phyloP scores from a whole-genome alignment of 2,888 invertebrate species.

The Melieria omissa region DNA sequence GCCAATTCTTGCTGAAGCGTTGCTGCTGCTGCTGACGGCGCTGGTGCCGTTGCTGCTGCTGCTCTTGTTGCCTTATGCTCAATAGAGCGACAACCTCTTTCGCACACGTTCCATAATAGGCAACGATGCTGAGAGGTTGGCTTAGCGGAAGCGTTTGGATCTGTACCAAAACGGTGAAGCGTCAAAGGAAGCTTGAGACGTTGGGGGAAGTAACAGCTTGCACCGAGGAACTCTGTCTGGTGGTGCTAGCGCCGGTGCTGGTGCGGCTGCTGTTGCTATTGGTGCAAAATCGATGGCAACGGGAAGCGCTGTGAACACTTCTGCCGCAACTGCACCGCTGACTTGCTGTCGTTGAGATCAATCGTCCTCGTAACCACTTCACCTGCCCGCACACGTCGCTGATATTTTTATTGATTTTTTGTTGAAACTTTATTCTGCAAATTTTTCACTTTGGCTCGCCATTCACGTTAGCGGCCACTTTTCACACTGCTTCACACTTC shows the following conservation, averaged over 20 bases:
- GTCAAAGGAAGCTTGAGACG: background rate
- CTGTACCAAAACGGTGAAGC: background rate
- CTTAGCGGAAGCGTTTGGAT: no score
- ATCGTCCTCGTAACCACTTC: no score
- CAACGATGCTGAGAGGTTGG: background rate
- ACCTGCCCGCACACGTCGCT: background rate
- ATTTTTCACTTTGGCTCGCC: conserved; percentile 5
- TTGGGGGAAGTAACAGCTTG: conserved; percentile 1
- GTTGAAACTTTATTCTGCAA: conserved; percentile 32
- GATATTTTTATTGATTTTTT: conserved; percentile 28
- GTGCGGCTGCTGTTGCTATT: conserved; percentile 2
- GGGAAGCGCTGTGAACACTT: no score
- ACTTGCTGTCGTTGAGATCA: no score
- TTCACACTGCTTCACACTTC: conserved; percentile 21
- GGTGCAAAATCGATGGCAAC: conserved; percentile 43
- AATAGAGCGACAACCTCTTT: conserved; percentile 30
- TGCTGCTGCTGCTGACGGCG: conserved; percentile 32
- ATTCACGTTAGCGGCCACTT: conserved; percentile 10
- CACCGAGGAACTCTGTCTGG: background rate
- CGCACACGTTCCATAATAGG: conserved; percentile 34
- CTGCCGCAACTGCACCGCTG: no score
- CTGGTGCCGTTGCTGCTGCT: background rate
- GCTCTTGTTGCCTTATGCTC: background rate
- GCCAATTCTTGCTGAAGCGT: conserved; percentile 21
- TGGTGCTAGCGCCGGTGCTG: no score